phyloP scores from a whole-genome alignment of 2,113 vertebrate genomes.

The Elanus axillaris region DNA sequence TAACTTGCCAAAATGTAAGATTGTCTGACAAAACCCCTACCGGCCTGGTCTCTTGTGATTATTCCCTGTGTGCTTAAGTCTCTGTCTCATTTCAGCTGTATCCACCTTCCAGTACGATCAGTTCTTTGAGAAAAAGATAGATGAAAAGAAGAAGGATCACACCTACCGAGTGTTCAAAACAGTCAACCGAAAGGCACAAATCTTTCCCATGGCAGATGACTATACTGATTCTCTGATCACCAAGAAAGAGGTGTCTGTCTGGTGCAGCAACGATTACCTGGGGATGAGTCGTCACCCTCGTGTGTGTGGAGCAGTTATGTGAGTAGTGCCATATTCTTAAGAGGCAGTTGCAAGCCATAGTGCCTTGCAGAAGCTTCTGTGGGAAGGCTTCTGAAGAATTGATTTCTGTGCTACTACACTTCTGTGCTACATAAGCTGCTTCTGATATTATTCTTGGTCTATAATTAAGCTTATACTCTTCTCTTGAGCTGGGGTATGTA shows the following conservation, averaged over 20 bases:
- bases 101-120: slow-evolving; percentile 90
- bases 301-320: slow-evolving; percentile 88
- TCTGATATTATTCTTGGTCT: neutral
- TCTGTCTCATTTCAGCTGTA: slow-evolving; percentile 64
- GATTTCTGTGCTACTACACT: neutral
- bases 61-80: neutral
- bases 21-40: neutral
- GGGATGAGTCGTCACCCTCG: slow-evolving; percentile 95
- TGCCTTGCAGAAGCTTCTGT: neutral
- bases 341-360: neutral
- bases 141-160: slow-evolving; percentile 91
- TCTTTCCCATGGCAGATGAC: slow-evolving; percentile 95
- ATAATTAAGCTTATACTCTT: neutral
- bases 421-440: neutral
- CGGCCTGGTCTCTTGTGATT: neutral
- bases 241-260: slow-evolving; percentile 89
- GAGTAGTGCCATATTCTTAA: slow-evolving; percentile 51
- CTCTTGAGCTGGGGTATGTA: neutral
- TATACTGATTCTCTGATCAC: slow-evolving; percentile 80
- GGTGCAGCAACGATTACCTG: slow-evolving; percentile 98
- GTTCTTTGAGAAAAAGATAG: slow-evolving; percentile 96
- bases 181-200: slow-evolving; percentile 85
- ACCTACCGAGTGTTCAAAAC: slow-evolving; percentile 97
- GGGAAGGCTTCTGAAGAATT: neutral
- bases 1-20: slow-evolving; percentile 89